A percentile compares a stretch with the other conserved stretches of the same genome.
These are phyloP conservation scores for Brachionus rubens DNA, from an alignment of 1,140 invertebrate genomes.

Conservation along the genomic window DNA sequence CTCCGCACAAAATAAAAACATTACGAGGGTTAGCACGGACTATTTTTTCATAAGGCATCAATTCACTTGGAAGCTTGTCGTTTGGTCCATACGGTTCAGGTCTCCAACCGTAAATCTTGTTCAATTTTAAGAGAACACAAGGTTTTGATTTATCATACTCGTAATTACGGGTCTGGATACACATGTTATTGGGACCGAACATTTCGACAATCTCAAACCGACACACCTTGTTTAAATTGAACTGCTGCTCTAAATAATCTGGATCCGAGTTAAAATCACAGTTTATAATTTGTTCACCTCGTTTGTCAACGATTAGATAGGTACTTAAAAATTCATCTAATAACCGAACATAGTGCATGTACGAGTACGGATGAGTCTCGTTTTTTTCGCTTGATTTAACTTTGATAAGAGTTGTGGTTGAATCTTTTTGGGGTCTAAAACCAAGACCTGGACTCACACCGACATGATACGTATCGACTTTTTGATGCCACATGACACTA, in stretches of 20 bases:
- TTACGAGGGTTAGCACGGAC: slow-evolving; percentile 41
- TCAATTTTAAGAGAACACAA: slow-evolving; percentile 56
- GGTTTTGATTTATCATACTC: slow-evolving; percentile 55
- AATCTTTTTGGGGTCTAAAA: slow-evolving; percentile 44
- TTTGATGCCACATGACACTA: slow-evolving; percentile 44
- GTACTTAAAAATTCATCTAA: slow-evolving; percentile 33
- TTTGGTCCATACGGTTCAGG: slow-evolving; percentile 28
- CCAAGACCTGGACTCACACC: slow-evolving; percentile 36
- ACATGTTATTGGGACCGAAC: slow-evolving; percentile 30
- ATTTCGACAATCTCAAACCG: slow-evolving; percentile 50
- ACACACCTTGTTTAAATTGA: slow-evolving; percentile 50
- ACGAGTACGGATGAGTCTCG: slow-evolving; percentile 26
- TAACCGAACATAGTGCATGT: slow-evolving; percentile 18
- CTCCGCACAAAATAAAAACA: slow-evolving; percentile 47
- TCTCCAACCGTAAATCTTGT: slow-evolving; percentile 52
- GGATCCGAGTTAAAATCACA: slow-evolving; percentile 37
- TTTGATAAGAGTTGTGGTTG: slow-evolving; percentile 33
- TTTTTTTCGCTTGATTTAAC: slow-evolving; percentile 43
- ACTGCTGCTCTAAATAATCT: slow-evolving; percentile 29
- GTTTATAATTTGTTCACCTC: slow-evolving; percentile 47
- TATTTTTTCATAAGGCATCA: slow-evolving; percentile 10
- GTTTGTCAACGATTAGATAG: slow-evolving; percentile 44
- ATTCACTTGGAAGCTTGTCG: slow-evolving; percentile 11
- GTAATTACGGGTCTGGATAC: slow-evolving; percentile 52
- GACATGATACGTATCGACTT: background rate